phyloP scores from a whole-genome alignment of 2,113 vertebrate genomes.

The Oriolus oriolus region DNA sequence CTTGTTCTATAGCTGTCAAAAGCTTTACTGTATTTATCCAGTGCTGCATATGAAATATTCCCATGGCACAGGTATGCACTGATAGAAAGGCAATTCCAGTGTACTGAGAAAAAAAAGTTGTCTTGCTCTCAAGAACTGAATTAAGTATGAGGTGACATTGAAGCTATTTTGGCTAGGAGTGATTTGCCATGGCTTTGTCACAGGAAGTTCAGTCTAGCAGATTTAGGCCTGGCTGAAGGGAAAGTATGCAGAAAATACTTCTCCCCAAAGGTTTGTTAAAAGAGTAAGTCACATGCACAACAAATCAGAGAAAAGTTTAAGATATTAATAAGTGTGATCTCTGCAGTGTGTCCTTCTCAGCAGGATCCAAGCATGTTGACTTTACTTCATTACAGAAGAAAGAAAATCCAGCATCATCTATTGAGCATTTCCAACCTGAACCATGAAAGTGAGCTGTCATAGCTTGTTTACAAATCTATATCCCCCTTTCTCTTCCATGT shows the following conservation, averaged over 20 bases:
- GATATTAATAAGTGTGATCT: not conserved
- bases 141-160: not conserved
- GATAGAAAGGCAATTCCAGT: not conserved
- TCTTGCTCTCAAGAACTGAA: not conserved
- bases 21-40: not conserved
- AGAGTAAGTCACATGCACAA: not conserved
- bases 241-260: not conserved
- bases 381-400: not conserved
- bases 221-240: not conserved
- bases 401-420: not conserved
- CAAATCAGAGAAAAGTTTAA: not conserved
- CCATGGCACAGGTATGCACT: not conserved
- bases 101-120: not conserved
- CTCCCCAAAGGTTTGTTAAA: not conserved
- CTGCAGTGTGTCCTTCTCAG: not conserved
- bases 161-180: not conserved
- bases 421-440: not conserved
- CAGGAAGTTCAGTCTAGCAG: not conserved
- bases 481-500: not conserved
- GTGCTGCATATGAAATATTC: not conserved
- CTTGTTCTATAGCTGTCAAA: not conserved
- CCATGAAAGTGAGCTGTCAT: not conserved
- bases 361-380: not conserved
- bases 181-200: not conserved
- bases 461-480: not conserved